phyloP scores from a whole-genome alignment of 2,888 invertebrate genomes.

The Cremastinae sp. region DNA sequence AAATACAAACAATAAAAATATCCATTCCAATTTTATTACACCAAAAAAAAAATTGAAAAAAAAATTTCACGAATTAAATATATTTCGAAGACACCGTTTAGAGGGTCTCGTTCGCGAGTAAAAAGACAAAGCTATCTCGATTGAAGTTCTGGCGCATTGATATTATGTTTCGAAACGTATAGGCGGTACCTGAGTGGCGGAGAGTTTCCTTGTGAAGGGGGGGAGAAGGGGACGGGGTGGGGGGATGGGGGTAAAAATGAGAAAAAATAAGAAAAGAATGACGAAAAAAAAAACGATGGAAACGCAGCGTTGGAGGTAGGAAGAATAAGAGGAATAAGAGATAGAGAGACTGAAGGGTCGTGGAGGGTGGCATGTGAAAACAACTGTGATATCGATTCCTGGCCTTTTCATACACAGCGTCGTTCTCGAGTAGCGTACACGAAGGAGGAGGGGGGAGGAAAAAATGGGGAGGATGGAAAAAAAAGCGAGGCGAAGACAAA shows the following conservation, averaged over 20 bases:
- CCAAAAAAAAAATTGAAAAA: too few species aligned
- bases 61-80: too few species aligned
- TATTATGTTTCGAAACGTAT: slow-evolving; percentile 47
- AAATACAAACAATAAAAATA: too few species aligned
- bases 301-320: not conserved
- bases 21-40: too few species aligned
- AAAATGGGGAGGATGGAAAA: slow-evolving; percentile 12
- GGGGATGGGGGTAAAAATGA: too few species aligned
- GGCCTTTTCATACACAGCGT: slow-evolving; percentile 57
- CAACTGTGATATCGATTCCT: slow-evolving; percentile 60
- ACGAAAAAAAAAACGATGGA: too few species aligned
- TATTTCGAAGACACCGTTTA: too few species aligned
- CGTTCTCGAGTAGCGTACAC: slow-evolving; percentile 52
- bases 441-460: slow-evolving; percentile 39
- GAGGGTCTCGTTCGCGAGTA: too few species aligned
- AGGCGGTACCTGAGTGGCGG: too few species aligned
- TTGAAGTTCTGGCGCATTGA: slow-evolving; percentile 46
- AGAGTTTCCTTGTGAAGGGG: too few species aligned
- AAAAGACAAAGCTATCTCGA: not conserved
- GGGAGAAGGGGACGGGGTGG: not conserved
- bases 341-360: slow-evolving; percentile 44
- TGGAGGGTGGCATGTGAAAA: slow-evolving; percentile 55
- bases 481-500: slow-evolving; percentile 1
- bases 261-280: not conserved
- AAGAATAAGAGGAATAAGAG: slow-evolving; percentile 30